Percentiles rank a stretch among this genome's conserved stretches.
Evolutionary conservation across 1,140 invertebrate genomes (phyloP).

Genomic region (Ericerus pela): DNA sequence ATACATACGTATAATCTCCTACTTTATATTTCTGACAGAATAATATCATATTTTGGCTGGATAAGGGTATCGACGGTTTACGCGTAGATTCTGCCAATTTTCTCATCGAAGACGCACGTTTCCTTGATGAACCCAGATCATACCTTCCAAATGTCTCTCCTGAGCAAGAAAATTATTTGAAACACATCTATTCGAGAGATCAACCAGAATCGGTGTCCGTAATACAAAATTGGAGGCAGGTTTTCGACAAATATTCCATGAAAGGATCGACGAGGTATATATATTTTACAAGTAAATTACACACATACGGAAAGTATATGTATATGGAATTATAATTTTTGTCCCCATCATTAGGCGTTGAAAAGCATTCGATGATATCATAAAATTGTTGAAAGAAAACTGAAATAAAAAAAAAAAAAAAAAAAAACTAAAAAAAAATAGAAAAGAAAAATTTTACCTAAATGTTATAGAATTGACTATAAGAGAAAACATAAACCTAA

Average conservation of each 20-base stretch:
- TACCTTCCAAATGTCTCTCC: neutral
- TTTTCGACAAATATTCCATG: constrained; percentile 8
- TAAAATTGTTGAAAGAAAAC: neutral
- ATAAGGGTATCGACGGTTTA: constrained; percentile 52
- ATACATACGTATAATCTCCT: too few relatives aligned
- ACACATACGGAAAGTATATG: neutral
- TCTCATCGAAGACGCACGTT: constrained; percentile 32
- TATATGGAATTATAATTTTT: neutral
- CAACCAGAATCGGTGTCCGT: constrained; percentile 42
- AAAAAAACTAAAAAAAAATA: too few relatives aligned
- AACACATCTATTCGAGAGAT: constrained; percentile 47
- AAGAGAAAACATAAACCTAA: too few relatives aligned
- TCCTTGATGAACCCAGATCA: constrained; percentile 27
- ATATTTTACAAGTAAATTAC: neutral
- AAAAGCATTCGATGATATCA: neutral
- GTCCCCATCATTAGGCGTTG: neutral
- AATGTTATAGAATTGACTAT: too few relatives aligned
- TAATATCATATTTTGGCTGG: constrained; percentile 43
- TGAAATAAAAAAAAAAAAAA: too few relatives aligned
- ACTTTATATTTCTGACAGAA: too few relatives aligned
- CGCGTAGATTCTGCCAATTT: constrained; percentile 43
- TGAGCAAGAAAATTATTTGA: constrained; percentile 4
- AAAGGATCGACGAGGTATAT: neutral
- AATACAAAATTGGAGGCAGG: constrained; percentile 28
- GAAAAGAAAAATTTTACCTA: neutral